These are phyloP conservation scores for Carterocephalus palaemon DNA, from an alignment of 2,888 invertebrate genomes.

Conservation along the genomic window DNA sequence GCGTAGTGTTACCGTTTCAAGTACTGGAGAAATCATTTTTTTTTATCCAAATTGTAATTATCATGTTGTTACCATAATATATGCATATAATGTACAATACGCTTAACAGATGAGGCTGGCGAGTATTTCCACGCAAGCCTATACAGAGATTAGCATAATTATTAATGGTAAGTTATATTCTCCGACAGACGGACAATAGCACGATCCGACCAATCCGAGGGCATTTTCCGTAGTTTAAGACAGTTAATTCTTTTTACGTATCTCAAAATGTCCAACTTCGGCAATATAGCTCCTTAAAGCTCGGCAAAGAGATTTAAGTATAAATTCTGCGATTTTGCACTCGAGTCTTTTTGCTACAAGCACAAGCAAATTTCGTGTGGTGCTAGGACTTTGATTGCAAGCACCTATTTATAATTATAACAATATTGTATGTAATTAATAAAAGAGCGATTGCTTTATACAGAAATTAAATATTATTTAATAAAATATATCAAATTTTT, in stretches of 20 bases:
- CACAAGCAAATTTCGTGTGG: slow-evolving; percentile 36
- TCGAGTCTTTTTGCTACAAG: neutral
- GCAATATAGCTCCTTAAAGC: neutral
- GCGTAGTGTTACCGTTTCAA: slow-evolving; percentile 16
- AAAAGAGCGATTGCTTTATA: slow-evolving; percentile 3
- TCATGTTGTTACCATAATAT: slow-evolving; percentile 11
- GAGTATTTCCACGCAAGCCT: slow-evolving; percentile 4
- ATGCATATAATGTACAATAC: too few relatives aligned
- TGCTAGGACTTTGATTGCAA: slow-evolving; percentile 32
- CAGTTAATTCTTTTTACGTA: slow-evolving; percentile 12
- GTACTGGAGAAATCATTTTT: slow-evolving; percentile 3
- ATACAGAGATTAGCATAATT: slow-evolving; percentile 17
- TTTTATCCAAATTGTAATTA: neutral
- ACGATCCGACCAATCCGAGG: slow-evolving; percentile 14
- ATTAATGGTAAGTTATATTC: slow-evolving; percentile 6
- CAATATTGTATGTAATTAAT: slow-evolving; percentile 6
- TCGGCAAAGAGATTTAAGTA: neutral
- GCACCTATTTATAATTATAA: slow-evolving; percentile 4
- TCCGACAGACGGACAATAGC: slow-evolving; percentile 14
- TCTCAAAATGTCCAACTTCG: neutral
- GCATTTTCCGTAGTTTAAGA: slow-evolving; percentile 16
- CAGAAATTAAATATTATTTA: neutral
- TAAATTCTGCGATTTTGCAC: neutral
- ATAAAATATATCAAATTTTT: slow-evolving; percentile 1
- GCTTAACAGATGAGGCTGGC: slow-evolving; percentile 2